Evolutionary conservation across 2,113 vertebrate species (phyloP).

Genomic region (Tiliqua scincoides): DNA sequence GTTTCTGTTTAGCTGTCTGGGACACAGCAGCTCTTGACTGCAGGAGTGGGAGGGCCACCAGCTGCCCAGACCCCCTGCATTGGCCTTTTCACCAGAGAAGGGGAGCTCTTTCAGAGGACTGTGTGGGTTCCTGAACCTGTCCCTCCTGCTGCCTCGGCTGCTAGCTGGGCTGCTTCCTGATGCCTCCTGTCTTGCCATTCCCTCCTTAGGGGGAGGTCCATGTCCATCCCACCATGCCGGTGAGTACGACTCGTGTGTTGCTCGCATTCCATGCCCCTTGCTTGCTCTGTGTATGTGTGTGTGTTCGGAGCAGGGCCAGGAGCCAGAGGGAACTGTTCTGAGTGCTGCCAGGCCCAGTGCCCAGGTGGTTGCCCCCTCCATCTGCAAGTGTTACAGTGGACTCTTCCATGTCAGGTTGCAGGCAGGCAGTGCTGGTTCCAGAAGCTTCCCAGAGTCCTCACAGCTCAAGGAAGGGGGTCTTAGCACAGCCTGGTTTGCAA

Average conservation of each 20-base stretch:
- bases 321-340: not conserved
- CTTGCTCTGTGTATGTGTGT: slow-evolving; percentile 8
- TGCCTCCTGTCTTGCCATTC: slow-evolving; percentile 57
- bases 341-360: not conserved
- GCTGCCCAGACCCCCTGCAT: not conserved
- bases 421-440: no score
- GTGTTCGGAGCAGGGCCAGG: not conserved
- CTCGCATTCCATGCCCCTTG: not conserved
- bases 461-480: no score
- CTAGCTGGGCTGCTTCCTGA: slow-evolving; percentile 24
- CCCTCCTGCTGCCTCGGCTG: not conserved
- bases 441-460: no score
- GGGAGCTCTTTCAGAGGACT: not conserved
- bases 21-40: not conserved
- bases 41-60: not conserved
- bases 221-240: slow-evolving; percentile 77
- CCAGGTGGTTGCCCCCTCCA: not conserved
- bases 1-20: no score
- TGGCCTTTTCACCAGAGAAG: no score
- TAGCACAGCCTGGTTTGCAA: no score
- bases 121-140: not conserved
- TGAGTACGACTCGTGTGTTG: slow-evolving; percentile 62
- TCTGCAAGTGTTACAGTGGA: no score
- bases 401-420: no score
- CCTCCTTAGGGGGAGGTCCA: slow-evolving; percentile 69